phyloP scores from a whole-genome alignment of 2,113 vertebrate species.

The Eptesicus fuscus region DNA sequence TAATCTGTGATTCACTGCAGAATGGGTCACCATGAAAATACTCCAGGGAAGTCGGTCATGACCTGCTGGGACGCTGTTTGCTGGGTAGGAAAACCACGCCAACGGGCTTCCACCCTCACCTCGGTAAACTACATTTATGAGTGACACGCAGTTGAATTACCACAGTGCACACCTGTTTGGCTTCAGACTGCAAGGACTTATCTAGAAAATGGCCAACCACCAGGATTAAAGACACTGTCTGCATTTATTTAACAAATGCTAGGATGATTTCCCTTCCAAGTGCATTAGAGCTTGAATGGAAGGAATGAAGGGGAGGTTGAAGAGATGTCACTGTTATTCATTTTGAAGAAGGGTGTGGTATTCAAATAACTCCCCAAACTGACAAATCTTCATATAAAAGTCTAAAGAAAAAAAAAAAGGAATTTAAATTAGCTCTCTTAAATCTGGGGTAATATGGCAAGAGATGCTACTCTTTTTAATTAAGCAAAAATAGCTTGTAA shows the following conservation, averaged over 20 bases:
- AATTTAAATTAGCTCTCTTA: slow-evolving; percentile 31
- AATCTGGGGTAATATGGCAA: background rate
- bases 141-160: background rate
- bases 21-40: background rate
- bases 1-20: slow-evolving; percentile 26
- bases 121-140: background rate
- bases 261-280: background rate
- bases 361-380: background rate
- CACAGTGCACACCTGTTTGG: background rate
- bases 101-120: background rate
- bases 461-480: background rate
- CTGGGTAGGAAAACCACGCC: background rate
- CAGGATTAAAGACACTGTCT: background rate
- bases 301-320: background rate
- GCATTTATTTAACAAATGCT: background rate
- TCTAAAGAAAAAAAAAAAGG: background rate
- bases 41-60: background rate
- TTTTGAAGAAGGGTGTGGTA: background rate
- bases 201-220: background rate
- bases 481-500: background rate
- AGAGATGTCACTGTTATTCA: background rate
- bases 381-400: background rate
- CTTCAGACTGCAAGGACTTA: background rate
- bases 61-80: slow-evolving; percentile 7
- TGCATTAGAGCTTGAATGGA: background rate